These are phyloP conservation scores for Andrena dorsata DNA, from an alignment of 2,888 invertebrate genomes.

Conservation along the genomic window DNA sequence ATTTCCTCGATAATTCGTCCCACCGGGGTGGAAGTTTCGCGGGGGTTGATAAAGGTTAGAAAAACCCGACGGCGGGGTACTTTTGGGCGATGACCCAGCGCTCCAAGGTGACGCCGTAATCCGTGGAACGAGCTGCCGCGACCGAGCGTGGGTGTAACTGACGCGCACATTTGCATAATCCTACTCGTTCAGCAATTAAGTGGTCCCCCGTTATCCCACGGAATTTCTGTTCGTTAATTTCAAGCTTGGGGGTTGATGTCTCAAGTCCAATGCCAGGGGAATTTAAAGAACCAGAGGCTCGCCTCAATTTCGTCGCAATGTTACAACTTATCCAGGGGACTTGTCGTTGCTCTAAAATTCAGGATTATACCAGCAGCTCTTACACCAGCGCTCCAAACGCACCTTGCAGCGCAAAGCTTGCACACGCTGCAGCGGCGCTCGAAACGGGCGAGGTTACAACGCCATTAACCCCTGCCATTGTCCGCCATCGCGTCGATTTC, in stretches of 20 bases:
- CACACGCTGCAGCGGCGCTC: background rate
- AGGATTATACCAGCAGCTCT: too few species aligned
- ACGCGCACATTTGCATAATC: conserved; percentile 75
- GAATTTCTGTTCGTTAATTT: conserved; percentile 41
- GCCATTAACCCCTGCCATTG: conserved; percentile 38
- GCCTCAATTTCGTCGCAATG: too few species aligned
- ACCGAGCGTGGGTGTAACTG: conserved; percentile 51
- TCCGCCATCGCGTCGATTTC: conserved; percentile 35
- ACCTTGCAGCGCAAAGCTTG: too few species aligned
- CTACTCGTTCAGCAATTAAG: conserved; percentile 75
- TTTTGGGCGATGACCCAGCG: background rate
- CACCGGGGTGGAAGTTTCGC: background rate
- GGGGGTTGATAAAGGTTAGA: background rate
- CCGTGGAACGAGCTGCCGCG: conserved; percentile 42
- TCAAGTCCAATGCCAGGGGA: too few species aligned
- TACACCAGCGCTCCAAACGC: too few species aligned
- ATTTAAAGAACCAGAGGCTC: too few species aligned
- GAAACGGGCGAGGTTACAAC: conserved; percentile 29
- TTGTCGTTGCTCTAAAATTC: too few species aligned
- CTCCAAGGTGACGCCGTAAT: conserved; percentile 15
- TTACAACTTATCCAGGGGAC: too few species aligned
- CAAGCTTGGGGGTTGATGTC: background rate
- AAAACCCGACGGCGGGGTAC: background rate
- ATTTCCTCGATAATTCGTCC: conserved; percentile 2
- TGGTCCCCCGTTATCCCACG: conserved; percentile 66